These are phyloP conservation scores for Catagonus wagneri DNA, from an alignment of 2,113 vertebrate species.

Conservation along the genomic window DNA sequence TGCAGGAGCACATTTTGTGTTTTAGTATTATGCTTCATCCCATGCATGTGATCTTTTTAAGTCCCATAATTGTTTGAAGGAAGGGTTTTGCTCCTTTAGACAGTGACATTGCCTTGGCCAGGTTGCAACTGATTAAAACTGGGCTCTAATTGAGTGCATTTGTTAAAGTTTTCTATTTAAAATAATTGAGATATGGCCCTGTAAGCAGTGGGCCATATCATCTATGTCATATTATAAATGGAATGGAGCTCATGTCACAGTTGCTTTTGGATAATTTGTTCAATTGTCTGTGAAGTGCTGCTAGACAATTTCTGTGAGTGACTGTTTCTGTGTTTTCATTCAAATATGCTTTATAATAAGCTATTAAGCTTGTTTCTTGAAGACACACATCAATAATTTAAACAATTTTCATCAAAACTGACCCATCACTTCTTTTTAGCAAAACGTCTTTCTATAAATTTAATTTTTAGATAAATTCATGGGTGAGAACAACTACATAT, in stretches of 20 bases:
- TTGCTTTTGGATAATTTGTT: conserved; percentile 83
- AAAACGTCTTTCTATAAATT: conserved; percentile 54
- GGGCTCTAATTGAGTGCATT: conserved; percentile 74
- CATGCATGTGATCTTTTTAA: conserved; percentile 23
- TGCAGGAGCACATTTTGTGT: not conserved
- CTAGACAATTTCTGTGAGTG: conserved; percentile 77
- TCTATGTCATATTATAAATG: conserved; percentile 76
- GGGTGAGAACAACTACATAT: conserved; percentile 17
- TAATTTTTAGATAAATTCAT: conserved; percentile 61
- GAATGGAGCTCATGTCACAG: conserved; percentile 67
- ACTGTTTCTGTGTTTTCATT: conserved; percentile 78
- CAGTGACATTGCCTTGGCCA: conserved; percentile 61
- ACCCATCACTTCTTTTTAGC: conserved; percentile 69
- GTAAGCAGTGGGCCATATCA: conserved; percentile 76
- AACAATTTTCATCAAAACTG: conserved; percentile 44
- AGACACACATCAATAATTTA: conserved; percentile 80
- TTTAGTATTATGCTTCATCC: conserved; percentile 48
- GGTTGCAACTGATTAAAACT: conserved; percentile 76
- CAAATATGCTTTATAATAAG: conserved; percentile 76
- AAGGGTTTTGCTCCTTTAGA: conserved; percentile 68
- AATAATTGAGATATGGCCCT: conserved; percentile 80
- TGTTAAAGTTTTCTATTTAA: conserved; percentile 78
- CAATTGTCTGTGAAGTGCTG: conserved; percentile 85
- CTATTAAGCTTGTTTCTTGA: conserved; percentile 79
- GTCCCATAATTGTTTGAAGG: not conserved